Evolutionary conservation across 2,797 vertebrate species (phyloP).

Genomic region (Gymnopithys bicolor): DNA sequence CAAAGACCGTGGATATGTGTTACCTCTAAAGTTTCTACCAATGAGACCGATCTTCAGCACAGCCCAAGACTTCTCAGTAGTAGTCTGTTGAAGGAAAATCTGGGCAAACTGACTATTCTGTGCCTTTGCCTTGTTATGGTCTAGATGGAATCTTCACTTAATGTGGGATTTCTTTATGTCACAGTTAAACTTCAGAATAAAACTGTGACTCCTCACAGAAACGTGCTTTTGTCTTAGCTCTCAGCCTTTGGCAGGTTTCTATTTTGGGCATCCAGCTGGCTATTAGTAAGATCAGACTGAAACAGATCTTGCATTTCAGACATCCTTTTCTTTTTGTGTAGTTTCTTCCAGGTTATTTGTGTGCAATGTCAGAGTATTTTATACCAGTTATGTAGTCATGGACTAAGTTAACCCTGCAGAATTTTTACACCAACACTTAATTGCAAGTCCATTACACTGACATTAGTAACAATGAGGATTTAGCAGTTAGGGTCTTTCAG

Average conservation of each 20-base stretch:
- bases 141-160: not conserved
- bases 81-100: not conserved
- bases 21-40: not conserved
- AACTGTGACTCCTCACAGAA: not conserved
- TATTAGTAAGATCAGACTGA: not conserved
- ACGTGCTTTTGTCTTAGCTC: not conserved
- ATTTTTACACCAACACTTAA: not conserved
- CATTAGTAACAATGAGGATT: not conserved
- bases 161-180: not conserved
- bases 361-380: not conserved
- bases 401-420: not conserved
- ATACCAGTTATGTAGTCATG: not conserved
- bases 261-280: not conserved
- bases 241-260: not conserved
- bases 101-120: not conserved
- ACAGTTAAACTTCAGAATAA: not conserved
- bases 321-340: not conserved
- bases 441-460: not conserved
- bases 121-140: not conserved
- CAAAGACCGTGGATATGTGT: not conserved
- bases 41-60: not conserved
- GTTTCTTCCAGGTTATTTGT: not conserved
- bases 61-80: not conserved
- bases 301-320: not conserved
- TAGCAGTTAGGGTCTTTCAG: not conserved